Base-by-base conservation (phyloP, 2,113 vertebrate species). In the Lanius ludovicianus region DNA sequence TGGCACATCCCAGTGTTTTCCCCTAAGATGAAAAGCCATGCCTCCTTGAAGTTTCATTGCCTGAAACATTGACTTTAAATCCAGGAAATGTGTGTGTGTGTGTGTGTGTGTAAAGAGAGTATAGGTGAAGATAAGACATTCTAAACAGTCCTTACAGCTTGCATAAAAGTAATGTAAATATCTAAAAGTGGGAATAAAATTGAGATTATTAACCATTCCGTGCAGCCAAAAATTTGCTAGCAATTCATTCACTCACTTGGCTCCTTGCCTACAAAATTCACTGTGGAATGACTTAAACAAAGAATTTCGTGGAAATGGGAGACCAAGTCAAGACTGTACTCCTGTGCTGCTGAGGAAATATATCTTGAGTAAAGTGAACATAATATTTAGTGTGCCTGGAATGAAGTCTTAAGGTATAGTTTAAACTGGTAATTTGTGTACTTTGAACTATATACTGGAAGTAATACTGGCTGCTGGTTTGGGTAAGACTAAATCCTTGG, bases 401-500 rank as follows among this genome's bases (percentile, higher is more conserved):
- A 93, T 31, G 80, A 23, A 83, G 31, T 50, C 85, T 89, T 57
- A 42, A 63, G 11, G 22, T 50, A 71, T 31, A 41, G 42, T 56
- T 87, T 71, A 91, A 93, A 59, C 25, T 70, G 47, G 16, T 63
- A 68, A 90, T 92, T 90, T 90, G 83, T 87, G 24, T 84, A 68
- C 52, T 94, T 90, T 75, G 92, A 93, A 87, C 44, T 78, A 28
- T 20, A 2, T 25, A 37, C 56, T 84, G 73, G 84, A 96, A 97
- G 93, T 71, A 73, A 77, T 79, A 49, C 35, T 53, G 52, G 3
- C 28, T 19, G 3, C 5, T 41, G 21, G 1, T 73, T 86, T 92
- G 57, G 49, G 33, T 53, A 50, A 84, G 35, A 55, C 50, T 46
- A 89, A 24, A 41, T 82, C 33, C 44, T 82, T n/a, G 23, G 15